These are phyloP conservation scores for Pherbina coryleti DNA, from an alignment of 2,888 invertebrate species.

Conservation along the genomic window DNA sequence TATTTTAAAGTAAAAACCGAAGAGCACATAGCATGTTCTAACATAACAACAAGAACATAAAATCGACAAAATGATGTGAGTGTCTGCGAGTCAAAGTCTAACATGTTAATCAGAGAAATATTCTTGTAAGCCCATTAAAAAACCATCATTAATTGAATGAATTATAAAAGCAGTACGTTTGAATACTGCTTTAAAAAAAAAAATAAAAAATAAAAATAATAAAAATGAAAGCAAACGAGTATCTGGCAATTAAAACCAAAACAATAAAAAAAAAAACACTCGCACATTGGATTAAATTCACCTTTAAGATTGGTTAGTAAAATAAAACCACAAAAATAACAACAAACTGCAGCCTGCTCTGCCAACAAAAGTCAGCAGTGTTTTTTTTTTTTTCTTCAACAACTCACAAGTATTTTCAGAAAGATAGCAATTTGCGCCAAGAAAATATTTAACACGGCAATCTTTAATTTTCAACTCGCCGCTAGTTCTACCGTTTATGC, in stretches of 20 bases:
- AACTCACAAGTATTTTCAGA: constrained; percentile 3
- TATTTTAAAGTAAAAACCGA: no score
- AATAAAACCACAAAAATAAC: neutral
- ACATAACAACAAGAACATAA: no score
- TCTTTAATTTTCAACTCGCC: neutral
- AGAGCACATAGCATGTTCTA: no score
- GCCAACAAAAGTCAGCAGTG: neutral
- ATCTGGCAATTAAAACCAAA: neutral
- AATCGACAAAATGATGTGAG: no score
- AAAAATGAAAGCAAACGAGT: neutral
- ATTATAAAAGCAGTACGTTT: neutral
- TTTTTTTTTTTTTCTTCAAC: neutral
- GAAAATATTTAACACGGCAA: neutral
- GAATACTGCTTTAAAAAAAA: neutral
- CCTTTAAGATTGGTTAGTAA: constrained; percentile 18
- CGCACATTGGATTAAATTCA: constrained; percentile 16
- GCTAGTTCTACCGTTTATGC: neutral
- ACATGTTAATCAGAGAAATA: neutral
- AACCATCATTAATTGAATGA: neutral
- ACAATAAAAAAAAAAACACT: neutral
- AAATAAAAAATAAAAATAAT: neutral
- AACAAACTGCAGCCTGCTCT: neutral
- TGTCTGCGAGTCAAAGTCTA: no score
- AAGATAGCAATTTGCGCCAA: constrained; percentile 17
- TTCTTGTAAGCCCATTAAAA: neutral